A percentile compares a stretch with the other conserved stretches of the same genome.
phyloP scores from a whole-genome alignment of 2,113 vertebrate genomes.

The Tachuris rubrigastra region DNA sequence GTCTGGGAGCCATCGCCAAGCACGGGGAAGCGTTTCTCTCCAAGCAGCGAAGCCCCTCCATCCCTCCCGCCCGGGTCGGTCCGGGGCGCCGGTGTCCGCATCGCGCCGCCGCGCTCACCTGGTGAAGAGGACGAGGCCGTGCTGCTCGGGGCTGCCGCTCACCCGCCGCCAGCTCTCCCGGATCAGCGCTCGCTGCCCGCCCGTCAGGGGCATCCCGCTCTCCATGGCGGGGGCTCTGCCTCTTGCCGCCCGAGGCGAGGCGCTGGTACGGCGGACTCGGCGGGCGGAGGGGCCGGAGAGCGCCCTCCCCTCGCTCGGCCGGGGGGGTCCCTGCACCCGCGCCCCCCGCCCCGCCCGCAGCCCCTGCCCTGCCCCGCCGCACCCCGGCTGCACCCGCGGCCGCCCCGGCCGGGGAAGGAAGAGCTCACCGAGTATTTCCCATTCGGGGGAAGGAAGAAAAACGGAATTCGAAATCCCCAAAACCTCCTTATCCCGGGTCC shows the following conservation, averaged over 20 bases:
- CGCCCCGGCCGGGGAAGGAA: neutral
- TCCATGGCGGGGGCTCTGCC: conserved; percentile 56
- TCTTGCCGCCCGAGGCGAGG: neutral
- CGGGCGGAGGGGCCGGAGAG: neutral
- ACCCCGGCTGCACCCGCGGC: neutral
- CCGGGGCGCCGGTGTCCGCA: neutral
- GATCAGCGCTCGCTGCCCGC: conserved; percentile 86
- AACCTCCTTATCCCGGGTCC: neutral
- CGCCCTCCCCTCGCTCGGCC: neutral
- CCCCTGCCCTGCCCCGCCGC: neutral
- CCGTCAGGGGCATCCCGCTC: conserved; percentile 69
- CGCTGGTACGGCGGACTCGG: neutral
- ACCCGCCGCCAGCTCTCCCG: conserved; percentile 89
- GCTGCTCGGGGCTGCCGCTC: conserved; percentile 86
- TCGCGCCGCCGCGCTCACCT: conserved; percentile 72
- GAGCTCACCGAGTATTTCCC: neutral
- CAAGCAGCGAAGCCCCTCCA: neutral
- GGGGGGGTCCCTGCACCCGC: neutral
- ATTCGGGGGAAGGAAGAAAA: neutral
- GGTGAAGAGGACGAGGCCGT: conserved; percentile 88
- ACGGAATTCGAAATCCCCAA: neutral
- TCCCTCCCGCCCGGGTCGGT: neutral
- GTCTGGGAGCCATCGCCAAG: neutral
- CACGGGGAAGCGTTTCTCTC: neutral
- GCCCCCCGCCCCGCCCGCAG: neutral